Base-by-base conservation (phyloP, 2,888 invertebrate species). In the Tortrix viridana region DNA sequence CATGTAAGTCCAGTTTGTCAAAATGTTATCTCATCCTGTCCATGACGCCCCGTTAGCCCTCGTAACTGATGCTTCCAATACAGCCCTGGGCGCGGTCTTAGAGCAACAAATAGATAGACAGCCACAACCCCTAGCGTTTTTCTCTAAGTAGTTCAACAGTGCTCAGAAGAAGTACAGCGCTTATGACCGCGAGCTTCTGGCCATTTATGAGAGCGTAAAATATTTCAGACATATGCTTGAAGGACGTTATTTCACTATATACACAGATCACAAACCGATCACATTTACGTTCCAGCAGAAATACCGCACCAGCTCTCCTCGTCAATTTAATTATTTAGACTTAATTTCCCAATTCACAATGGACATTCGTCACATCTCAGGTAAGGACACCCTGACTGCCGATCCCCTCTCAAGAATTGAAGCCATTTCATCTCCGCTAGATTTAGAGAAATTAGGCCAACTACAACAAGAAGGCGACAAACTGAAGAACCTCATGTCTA, bases 181-280 rank as follows among this genome's bases (percentile, higher is more conserved):
- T n/a, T n/a, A n/a, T n/a, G n/a, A n/a, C n/a, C n/a, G n/a, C 16
- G 82, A 86, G 67, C 72, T 86, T 0, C 67, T 79, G 5, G 81
- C 79, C 0, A 74, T 76, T 6, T 83, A 79, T 59, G 49, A 65
- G 55, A 75, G 75, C 0, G 63, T 82, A 0, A 76, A 75, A 60
- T 66, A 76, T 63, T 81, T 81, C 67, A 66, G 74, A n/a, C 70
- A 79, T 32, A 67, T 77, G 62, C 18, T 84, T 1, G 83, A 85
- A 70, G 80, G 75, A 0, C 66, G 75, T 26, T 18, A 72, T 4
- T 79, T 83, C 62, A 63, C 54, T 0, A 71, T 82, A 5, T 71
- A 65, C 19, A 80, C 77, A 0, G 79, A 83, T 64, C 80, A 80
- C 60, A 79, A 80, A 44, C 76, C 80, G 0, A 54, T 82, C n/a